phyloP scores from a whole-genome alignment of 2,888 invertebrate genomes.

The Sycophila texana region DNA sequence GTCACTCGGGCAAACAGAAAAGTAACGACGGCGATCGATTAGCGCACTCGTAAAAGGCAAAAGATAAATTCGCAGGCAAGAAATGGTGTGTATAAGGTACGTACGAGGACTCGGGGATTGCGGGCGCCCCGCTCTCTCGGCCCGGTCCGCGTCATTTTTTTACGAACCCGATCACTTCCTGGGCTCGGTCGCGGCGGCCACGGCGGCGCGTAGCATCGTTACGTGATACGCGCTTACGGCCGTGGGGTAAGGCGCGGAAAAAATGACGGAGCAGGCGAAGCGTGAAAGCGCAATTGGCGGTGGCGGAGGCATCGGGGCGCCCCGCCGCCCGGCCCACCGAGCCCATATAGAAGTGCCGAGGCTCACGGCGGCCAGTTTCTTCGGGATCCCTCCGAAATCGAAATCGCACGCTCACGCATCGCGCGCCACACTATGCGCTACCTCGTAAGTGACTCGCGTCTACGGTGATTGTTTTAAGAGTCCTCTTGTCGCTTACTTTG shows the following conservation, averaged over 20 bases:
- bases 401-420: constrained; percentile 57
- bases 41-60: too few relatives aligned
- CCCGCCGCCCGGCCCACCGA: constrained; percentile 18
- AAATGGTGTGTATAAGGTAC: too few relatives aligned
- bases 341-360: constrained; percentile 73
- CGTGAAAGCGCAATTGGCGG: constrained; percentile 67
- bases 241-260: constrained; percentile 33
- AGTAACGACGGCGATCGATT: too few relatives aligned
- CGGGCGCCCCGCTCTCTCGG: background rate
- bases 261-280: constrained; percentile 55
- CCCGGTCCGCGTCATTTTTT: constrained; percentile 7
- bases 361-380: constrained; percentile 69
- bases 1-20: too few relatives aligned
- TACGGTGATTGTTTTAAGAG: background rate
- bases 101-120: too few relatives aligned
- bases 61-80: too few relatives aligned
- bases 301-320: constrained; percentile 58
- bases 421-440: constrained; percentile 65
- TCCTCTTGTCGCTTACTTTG: background rate
- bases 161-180: constrained; percentile 67
- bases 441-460: constrained; percentile 65
- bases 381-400: constrained; percentile 65
- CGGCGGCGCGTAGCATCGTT: constrained; percentile 53
- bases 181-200: constrained; percentile 53
- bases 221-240: constrained; percentile 57